Base-by-base conservation (phyloP, 2,888 invertebrate genomes). In the Drosophila paranaensis region DNA sequence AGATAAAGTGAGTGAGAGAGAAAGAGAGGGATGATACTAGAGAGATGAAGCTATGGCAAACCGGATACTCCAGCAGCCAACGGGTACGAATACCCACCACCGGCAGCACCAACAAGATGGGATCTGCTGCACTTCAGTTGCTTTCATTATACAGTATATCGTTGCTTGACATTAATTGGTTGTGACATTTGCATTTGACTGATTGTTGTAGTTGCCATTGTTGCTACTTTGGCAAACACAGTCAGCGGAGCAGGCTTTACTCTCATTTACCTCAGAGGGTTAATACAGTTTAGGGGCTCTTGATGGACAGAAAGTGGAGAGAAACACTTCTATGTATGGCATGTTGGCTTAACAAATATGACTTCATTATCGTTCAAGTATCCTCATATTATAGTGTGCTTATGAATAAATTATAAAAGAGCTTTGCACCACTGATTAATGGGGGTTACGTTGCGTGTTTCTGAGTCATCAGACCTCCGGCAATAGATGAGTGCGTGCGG, bases 141-240 rank as follows among this genome's bases (percentile, higher is more conserved):
- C 48, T 60, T 65, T 55, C 70, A 69, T 73, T 68, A 54, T 73
- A 73, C 61, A 73, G 77, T 55, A 74, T 81, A 88, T 87, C 91
- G 80, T 79, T 84, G 83, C 90, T 90, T 91, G 91, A 91, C 91
- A 91, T 89, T 91, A 91, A 91, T 91, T 91, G 91, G 88, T 86
- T 90, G 87, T 91, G 91, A 91, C 91, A 91, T 90, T 90, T 90
- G 91, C 87, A 89, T 91, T 83, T 88, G 88, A 89, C 79, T 77
- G 90, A 90, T 89, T 84, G 78, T 81, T 77, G 70, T 81, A 84
- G 88, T 87, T 89, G 89, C 90, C 89, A 90, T 89, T 89, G 89
- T 89, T 87, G 82, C 90, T 75, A 82, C 83, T 86, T 88, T 43
- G 55, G 54, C 13, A 50, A 50, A 20, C 62, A 68, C 57, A 68